Percentiles rank a stretch among this genome's conserved stretches.
Evolutionary conservation across 53 echinoderm and acorn worm species (phyloP).

Genomic region (Astropecten irregularis): DNA sequence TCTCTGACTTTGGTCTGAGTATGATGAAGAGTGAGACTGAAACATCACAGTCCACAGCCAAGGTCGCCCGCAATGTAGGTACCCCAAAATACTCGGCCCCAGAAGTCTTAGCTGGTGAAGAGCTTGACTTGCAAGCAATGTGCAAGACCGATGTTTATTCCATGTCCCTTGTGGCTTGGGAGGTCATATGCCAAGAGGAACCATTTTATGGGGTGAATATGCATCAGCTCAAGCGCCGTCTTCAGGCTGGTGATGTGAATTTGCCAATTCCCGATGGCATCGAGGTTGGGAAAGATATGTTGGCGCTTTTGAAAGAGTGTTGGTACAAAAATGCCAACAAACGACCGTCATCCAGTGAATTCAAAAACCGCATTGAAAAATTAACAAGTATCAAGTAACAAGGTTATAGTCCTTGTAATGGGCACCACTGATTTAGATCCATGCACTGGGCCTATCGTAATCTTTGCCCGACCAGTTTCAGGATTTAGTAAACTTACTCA

Average conservation of each 20-base stretch:
- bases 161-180: slow-evolving; percentile 52
- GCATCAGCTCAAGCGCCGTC: slow-evolving; percentile 32
- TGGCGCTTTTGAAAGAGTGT: slow-evolving; percentile 32
- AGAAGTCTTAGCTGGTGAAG: slow-evolving; percentile 52
- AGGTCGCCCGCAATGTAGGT: slow-evolving; percentile 34
- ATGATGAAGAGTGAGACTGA: slow-evolving; percentile 59
- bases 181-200: slow-evolving; percentile 54
- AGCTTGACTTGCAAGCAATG: slow-evolving; percentile 41
- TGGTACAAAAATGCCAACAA: slow-evolving; percentile 43
- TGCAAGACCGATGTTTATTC: slow-evolving; percentile 68
- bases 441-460: too few relatives aligned
- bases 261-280: slow-evolving; percentile 38
- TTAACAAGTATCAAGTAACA: too few relatives aligned
- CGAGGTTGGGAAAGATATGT: neutral
- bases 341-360: slow-evolving; percentile 34
- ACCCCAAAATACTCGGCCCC: slow-evolving; percentile 71
- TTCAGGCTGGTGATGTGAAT: neutral
- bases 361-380: slow-evolving; percentile 19
- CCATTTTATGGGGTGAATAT: slow-evolving; percentile 29
- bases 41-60: slow-evolving; percentile 34
- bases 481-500: too few relatives aligned
- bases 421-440: too few relatives aligned
- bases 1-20: slow-evolving; percentile 71
- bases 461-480: too few relatives aligned
- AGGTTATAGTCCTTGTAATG: too few relatives aligned